These are phyloP conservation scores for Trachelus stipa DNA, from an alignment of 2,888 invertebrate genomes.

Conservation along the genomic window DNA sequence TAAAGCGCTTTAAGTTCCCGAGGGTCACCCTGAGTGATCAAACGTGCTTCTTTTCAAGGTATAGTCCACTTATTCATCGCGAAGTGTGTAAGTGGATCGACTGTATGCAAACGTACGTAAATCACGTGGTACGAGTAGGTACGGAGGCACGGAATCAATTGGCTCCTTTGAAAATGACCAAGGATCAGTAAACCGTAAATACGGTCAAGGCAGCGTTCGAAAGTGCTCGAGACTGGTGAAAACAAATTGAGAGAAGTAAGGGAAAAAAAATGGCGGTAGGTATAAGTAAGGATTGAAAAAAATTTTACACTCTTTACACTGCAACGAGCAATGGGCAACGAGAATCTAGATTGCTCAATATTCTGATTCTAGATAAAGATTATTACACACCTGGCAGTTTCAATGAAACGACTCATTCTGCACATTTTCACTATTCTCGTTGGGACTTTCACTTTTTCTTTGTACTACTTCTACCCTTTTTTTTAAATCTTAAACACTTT, in stretches of 20 bases:
- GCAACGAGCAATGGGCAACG: background rate
- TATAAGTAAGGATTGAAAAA: too few relatives aligned
- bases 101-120: background rate
- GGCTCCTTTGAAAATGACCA: background rate
- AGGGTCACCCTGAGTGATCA: background rate
- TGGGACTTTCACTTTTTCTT: too few relatives aligned
- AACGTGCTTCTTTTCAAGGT: background rate
- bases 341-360: too few relatives aligned
- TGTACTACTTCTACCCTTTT: too few relatives aligned
- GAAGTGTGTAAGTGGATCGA: background rate
- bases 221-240: background rate
- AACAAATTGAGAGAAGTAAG: background rate
- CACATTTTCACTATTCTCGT: too few relatives aligned
- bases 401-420: too few relatives aligned
- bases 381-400: too few relatives aligned
- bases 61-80: background rate
- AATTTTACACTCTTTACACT: background rate
- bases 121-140: too few relatives aligned
- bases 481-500: too few relatives aligned
- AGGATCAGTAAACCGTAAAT: background rate
- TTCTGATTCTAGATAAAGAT: too few relatives aligned
- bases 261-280: too few relatives aligned
- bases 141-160: background rate
- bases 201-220: slow-evolving; percentile 5
- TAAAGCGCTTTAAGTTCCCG: too few relatives aligned